These are phyloP conservation scores for Triplophysa tibetana DNA, from an alignment of 2,113 vertebrate species.

Conservation along the genomic window DNA sequence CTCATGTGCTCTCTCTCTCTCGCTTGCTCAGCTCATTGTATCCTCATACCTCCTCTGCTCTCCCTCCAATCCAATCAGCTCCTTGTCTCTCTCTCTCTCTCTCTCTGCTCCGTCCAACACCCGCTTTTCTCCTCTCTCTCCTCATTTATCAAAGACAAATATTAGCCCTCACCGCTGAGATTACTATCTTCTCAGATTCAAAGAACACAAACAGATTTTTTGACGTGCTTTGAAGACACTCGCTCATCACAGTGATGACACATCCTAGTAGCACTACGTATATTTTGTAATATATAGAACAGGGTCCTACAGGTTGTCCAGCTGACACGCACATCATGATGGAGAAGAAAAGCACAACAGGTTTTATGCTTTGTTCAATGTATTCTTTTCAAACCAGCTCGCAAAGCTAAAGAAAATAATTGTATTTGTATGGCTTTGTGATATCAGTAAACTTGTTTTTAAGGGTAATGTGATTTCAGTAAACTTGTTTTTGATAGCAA, in stretches of 20 bases:
- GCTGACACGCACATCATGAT: not conserved
- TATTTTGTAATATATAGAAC: not conserved
- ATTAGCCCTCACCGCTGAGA: conserved; percentile 14
- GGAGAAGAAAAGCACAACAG: not conserved
- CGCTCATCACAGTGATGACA: not conserved
- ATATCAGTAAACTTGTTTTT: not conserved
- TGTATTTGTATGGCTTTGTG: not conserved
- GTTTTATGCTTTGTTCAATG: no score
- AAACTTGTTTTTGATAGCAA: not conserved
- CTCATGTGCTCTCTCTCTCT: conserved; percentile 54
- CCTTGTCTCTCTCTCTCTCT: conserved; percentile 51
- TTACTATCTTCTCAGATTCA: conserved; percentile 26
- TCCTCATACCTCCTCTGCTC: conserved; percentile 68
- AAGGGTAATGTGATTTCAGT: not conserved
- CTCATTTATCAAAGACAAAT: conserved; percentile 39
- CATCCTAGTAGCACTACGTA: not conserved
- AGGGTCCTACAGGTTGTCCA: not conserved
- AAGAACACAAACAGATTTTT: not conserved
- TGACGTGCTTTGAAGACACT: not conserved
- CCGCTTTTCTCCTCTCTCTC: conserved; percentile 42
- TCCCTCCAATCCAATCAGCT: conserved; percentile 74
- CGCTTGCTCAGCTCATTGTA: conserved; percentile 71
- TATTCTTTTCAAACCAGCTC: not conserved
- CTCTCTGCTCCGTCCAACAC: conserved; percentile 46
- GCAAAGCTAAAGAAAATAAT: not conserved